Percentiles rank a stretch among this genome's conserved stretches.
Conservation (phyloP, 2,888 invertebrate species). For the Tipula unca region DNA sequence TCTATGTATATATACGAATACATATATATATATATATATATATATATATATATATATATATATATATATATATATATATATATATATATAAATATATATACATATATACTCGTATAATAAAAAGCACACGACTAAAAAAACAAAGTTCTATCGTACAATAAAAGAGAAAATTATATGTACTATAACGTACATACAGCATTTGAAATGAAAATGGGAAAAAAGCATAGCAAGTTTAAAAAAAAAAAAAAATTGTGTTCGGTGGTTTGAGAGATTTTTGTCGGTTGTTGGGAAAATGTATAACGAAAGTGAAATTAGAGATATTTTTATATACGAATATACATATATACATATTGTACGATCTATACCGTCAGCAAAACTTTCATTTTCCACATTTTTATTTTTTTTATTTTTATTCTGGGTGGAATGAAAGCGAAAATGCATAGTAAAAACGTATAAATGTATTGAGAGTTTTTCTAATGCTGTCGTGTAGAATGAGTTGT, state of each 20-base stretch:
- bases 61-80: not conserved
- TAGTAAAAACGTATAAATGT: not conserved
- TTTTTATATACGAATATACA: not conserved
- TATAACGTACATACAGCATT: not conserved
- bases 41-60: not conserved
- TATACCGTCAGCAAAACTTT: not conserved
- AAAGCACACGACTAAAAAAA: slow-evolving; percentile 8
- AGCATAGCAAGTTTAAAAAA: not conserved
- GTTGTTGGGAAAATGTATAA: not conserved
- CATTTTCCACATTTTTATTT: not conserved
- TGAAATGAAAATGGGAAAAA: slow-evolving; percentile 3
- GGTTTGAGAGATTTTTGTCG: not conserved
- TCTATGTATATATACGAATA: not conserved
- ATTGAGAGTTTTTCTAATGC: not conserved
- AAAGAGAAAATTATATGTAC: slow-evolving; percentile 14
- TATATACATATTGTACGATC: not conserved
- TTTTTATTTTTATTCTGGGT: not conserved
- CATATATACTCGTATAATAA: not conserved
- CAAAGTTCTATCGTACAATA: not conserved
- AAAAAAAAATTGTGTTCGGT: not conserved
- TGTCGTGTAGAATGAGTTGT: not conserved
- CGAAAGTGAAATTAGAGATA: not conserved
- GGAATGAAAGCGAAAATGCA: not conserved
- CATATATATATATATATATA: not conserved
- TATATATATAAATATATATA: not conserved